Percentiles rank a stretch among this genome's conserved stretches.
These are phyloP conservation scores for Vidua chalybeata DNA, from an alignment of 2,113 vertebrate genomes.

Conservation along the genomic window DNA sequence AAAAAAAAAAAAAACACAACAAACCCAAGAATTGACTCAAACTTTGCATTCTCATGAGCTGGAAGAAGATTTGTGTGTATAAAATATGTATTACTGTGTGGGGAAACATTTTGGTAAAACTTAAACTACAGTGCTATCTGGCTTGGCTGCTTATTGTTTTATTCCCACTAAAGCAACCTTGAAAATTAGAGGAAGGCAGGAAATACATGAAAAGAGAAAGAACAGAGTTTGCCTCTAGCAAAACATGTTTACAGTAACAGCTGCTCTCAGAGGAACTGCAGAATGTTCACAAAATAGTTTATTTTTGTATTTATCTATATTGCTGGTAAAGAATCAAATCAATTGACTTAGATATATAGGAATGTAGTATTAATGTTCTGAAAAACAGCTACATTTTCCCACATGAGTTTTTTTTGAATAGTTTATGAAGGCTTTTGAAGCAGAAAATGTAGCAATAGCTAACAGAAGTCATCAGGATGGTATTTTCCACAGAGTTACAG, in stretches of 20 bases:
- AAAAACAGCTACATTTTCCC: neutral
- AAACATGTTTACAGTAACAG: constrained; percentile 64
- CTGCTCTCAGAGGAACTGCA: constrained; percentile 46
- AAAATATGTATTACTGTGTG: neutral
- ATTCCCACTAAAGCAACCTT: constrained; percentile 29
- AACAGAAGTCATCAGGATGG: neutral
- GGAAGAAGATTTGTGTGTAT: neutral
- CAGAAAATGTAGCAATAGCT: neutral
- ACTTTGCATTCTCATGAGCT: neutral
- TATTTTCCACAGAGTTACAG: neutral
- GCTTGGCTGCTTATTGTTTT: neutral
- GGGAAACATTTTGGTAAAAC: neutral
- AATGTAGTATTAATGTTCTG: neutral
- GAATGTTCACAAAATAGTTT: constrained; percentile 28
- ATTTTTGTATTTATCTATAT: constrained; percentile 26
- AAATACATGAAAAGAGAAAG: constrained; percentile 22
- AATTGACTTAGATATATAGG: constrained; percentile 5
- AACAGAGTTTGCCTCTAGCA: constrained; percentile 51
- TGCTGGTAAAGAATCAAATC: constrained; percentile 9
- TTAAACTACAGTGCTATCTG: neutral
- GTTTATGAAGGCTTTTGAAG: neutral
- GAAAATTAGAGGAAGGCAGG: constrained; percentile 44
- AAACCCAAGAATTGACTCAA: neutral
- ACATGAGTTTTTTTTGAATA: neutral
- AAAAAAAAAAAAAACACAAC: neutral